Base-by-base conservation (phyloP, 1,140 invertebrate species). In the Drosophila subobscura region DNA sequence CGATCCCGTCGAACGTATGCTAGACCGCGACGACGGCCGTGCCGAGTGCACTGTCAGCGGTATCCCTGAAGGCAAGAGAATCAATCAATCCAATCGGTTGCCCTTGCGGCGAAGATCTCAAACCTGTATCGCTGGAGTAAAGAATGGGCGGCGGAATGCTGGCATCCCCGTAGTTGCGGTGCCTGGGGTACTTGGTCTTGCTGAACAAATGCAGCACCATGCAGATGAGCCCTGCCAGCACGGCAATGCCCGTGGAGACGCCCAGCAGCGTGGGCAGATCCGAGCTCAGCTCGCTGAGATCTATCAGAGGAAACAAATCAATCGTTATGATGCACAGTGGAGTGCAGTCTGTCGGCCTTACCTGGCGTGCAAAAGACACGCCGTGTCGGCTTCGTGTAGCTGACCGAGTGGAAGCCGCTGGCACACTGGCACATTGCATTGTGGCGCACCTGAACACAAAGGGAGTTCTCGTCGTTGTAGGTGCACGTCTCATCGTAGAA, bases 341-440 rank as follows among this genome's bases (percentile, higher is more conserved):
- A 27, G 27, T 29, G 27, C 1, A 12, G 33, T 12, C 33, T 7
- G 27, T 20, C 14, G 41, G 22, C 27, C 72, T 90, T 92, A 96
- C 96, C 96, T 94, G 96, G 95, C 65, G 96, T 96, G 91, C 96
- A 97, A 91, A 97, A 96, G 65, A 95, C 92, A 76, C 94, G 94
- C 77, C 95, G 94, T 67, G 94, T 94, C 44, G 95, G 95, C 80
- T 94, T 94, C 63, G 94, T 94, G 72, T 96, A 93, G 66, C 94
- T 93, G 25, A 96, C 96, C 75, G 93, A 94, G 92, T 96, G 96
- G 91, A 95, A 97, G 44, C 96, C 96, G 47, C 92, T 91, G 86
- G 95, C 94, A 92, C 96, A 97, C 88, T 96, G 95, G 92, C 96
- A 97, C 75, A 96, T 94, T 33, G 96, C 96, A 91, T 97, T 97